phyloP scores from a whole-genome alignment of 2,797 vertebrate genomes.

The Amblyopsis hoosieri region DNA sequence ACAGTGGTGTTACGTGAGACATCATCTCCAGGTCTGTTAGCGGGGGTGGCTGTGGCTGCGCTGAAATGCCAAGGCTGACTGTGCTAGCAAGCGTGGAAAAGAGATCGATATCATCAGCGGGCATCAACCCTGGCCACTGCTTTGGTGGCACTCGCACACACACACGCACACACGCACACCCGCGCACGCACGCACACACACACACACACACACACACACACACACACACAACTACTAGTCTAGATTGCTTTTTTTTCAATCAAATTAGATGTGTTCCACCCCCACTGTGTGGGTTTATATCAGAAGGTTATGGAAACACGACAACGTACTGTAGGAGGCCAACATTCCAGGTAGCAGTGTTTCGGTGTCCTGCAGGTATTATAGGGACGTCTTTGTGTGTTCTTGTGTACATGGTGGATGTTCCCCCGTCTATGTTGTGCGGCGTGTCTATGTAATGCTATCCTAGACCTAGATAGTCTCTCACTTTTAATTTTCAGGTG shows the following conservation, averaged over 20 bases:
- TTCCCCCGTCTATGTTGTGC: not conserved
- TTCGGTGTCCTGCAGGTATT: not conserved
- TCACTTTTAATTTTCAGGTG: too few relatives aligned
- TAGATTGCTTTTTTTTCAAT: conserved; percentile 51
- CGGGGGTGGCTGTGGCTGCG: conserved; percentile 46
- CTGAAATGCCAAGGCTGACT: conserved; percentile 66
- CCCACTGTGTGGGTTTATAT: conserved; percentile 19
- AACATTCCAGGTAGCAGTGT: not conserved
- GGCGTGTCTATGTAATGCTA: too few relatives aligned
- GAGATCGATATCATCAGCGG: conserved; percentile 46
- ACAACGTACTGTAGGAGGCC: conserved; percentile 10
- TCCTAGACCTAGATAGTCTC: too few relatives aligned
- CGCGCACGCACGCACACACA: not conserved
- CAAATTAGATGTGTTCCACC: conserved; percentile 23
- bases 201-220: not conserved
- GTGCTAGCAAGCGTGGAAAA: conserved; percentile 29
- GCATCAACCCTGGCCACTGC: conserved; percentile 34
- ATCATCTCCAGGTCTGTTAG: conserved; percentile 62
- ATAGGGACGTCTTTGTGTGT: not conserved
- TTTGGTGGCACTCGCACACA: conserved; percentile 12
- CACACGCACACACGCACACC: not conserved
- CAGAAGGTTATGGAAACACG: conserved; percentile 23
- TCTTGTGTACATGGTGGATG: not conserved
- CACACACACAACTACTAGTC: too few relatives aligned
- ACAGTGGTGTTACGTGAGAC: conserved; percentile 39